Base-by-base conservation (phyloP, 2,797 vertebrate species). In the Acestrorhynchus altus region DNA sequence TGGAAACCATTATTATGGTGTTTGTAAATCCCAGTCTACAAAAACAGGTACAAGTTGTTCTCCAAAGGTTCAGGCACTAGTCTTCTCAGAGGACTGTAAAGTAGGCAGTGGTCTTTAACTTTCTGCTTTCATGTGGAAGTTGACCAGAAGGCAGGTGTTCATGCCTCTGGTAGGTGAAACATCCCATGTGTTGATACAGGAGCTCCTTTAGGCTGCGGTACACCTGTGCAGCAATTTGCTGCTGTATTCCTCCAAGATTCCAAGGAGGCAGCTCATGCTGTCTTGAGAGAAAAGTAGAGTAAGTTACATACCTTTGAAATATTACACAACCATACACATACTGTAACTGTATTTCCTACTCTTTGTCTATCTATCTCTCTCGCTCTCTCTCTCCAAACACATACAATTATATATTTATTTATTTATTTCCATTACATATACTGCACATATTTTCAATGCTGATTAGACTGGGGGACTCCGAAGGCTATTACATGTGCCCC, bases 61-160 rank as follows among this genome's bases (percentile, higher is more conserved):
- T 96, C 94, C 94, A 94, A 89, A 92, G 94, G 89, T 95, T 96
- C 87, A 96, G 90, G 89, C 96, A 94, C 88, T 96, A 98, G 93
- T 88, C 90, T 93, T 85, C 93, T 93, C 78, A 98, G 89, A 39
- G 94, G 95, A 89, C 94, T 95, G 89, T 95, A 96, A 85, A 92
- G 90, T 59, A 94, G 92, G 18, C 94, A 87, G 13, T 84, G 92
- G 79, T 95, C 92, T 83, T 92, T 93, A 79, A 93, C 92, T 84
- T 90, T 84, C 81, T 92, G 94, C 64, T 90, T 89, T 80, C 93
- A 94, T 72, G 93, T 81, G 8, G 91, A 88, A 8, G 89, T 83
- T 74, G 88, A 89, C 64, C 90, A 90, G 74, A 89, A 87, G 82
- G 94, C 91, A 86, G 94, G 91, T 69, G 86, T 87, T 84, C 85